Conservation (phyloP, 2,113 vertebrate genomes). For the Harpagus bidentatus region DNA sequence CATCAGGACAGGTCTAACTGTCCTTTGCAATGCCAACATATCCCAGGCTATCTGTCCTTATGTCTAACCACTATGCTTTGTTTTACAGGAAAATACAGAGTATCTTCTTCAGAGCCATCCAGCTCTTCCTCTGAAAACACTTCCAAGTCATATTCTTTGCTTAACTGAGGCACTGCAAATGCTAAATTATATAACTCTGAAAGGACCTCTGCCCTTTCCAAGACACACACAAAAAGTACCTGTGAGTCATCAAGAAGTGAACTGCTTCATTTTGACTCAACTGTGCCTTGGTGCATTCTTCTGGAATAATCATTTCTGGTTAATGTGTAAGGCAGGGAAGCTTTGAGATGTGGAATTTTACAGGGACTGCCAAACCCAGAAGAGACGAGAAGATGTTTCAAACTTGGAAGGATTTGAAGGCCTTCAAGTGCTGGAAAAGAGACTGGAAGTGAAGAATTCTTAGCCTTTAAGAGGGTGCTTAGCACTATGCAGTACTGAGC, state of each 20-base stretch:
- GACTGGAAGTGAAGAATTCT: not conserved
- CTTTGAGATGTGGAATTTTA: not conserved
- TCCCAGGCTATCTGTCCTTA: not conserved
- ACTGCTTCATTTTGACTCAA: not conserved
- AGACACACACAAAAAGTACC: not conserved
- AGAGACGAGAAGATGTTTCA: not conserved
- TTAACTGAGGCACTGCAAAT: conserved; percentile 63
- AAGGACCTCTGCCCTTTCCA: not conserved
- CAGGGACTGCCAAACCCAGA: not conserved
- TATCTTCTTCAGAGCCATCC: conserved; percentile 73
- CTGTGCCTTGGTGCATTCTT: not conserved
- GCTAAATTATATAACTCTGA: not conserved
- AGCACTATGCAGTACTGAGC: conserved; percentile 23
- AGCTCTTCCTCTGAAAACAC: conserved; percentile 70
- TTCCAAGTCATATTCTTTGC: conserved; percentile 71
- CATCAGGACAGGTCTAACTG: not conserved
- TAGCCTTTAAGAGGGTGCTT: not conserved
- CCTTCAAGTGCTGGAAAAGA: not conserved
- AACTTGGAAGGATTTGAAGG: not conserved
- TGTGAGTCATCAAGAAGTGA: not conserved
- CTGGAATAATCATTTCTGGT: not conserved
- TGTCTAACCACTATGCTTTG: not conserved
- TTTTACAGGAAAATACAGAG: conserved; percentile 73
- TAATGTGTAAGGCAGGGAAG: not conserved
- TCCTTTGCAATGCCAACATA: not conserved